These are phyloP conservation scores for Podarcis lilfordi DNA, from an alignment of 2,797 vertebrate species.

Conservation along the genomic window DNA sequence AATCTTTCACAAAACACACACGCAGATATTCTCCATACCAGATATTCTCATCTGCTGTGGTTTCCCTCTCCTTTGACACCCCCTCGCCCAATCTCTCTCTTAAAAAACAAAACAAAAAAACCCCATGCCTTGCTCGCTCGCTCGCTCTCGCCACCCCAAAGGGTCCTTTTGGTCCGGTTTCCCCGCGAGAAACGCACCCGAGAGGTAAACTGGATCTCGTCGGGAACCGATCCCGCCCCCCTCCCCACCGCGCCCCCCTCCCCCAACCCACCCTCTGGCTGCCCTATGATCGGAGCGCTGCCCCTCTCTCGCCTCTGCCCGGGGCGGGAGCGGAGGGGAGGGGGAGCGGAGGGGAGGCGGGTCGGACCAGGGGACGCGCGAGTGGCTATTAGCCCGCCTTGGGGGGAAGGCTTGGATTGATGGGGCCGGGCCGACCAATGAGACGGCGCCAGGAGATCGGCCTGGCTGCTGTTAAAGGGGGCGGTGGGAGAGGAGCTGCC, in stretches of 20 bases:
- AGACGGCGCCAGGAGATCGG: constrained; percentile 78
- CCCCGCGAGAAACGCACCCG: constrained; percentile 30
- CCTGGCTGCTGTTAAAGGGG: constrained; percentile 90
- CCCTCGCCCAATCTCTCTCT: neutral
- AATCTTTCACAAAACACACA: neutral
- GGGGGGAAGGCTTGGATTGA: constrained; percentile 86
- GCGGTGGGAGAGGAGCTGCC: constrained; percentile 85
- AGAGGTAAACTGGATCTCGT: neutral
- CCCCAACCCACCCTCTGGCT: neutral
- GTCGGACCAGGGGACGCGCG: constrained; percentile 85
- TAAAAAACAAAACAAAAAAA: too few species aligned
- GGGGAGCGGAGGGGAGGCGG: constrained; percentile 80
- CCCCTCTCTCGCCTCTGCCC: neutral
- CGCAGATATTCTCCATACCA: neutral
- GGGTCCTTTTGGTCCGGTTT: constrained; percentile 35
- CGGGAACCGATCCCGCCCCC: neutral
- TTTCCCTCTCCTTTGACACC: neutral
- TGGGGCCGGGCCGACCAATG: constrained; percentile 87
- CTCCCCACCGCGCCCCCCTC: too few species aligned
- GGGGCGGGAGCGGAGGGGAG: neutral
- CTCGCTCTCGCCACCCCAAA: neutral
- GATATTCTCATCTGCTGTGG: neutral
- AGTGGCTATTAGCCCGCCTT: constrained; percentile 84
- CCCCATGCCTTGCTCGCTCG: fast-evolving
- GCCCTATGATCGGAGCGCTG: neutral